Base-by-base conservation (phyloP, 2,888 invertebrate species). In the Lymantria monacha region DNA sequence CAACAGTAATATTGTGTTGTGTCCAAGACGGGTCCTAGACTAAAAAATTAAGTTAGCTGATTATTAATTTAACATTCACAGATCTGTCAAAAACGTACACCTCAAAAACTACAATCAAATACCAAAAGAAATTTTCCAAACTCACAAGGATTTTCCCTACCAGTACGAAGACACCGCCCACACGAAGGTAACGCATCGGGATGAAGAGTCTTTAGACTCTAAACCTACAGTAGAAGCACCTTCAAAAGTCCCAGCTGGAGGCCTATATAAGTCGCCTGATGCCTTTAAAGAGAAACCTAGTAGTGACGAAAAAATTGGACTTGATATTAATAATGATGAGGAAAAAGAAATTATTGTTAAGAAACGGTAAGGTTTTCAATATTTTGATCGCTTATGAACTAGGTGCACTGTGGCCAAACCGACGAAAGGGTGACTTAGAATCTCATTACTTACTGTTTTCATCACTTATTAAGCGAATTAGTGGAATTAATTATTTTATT, bases 221-320 rank as follows among this genome's bases (percentile, higher is more conserved):
- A 77, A 60, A 45, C 85, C 86, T 0, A 87, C 87, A 0, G 74
- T 71, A 2, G 78, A 81, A 51, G 70, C 73, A 0, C 84, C 87
- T 0, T 68, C 79, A 11, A 79, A 67, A 31, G 59, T 84, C 0
- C 83, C 84, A 1, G 90, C 89, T 0, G 90, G 90, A 1, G 86
- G 85, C 0, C 63, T 88, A 0, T 91, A 91, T 59, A 73, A 79
- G 54, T 70, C 74, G 0, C 79, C 81, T 0, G 79, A 79, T 7
- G 66, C 81, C 0, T 87, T 86, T 44, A 83, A 75, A 37, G 81
- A 79, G 0, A 82, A 75, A 14, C 84, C 86, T 0, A 58, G 59
- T 8, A 68, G 63, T 9, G 72, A 73, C 7, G 80, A 78, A 12
- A 76, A 76, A 13, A 83, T 74, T 38, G 78, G 70, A 0, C 55